These are phyloP conservation scores for Glyptemys insculpta DNA, from an alignment of 2,797 vertebrate species.

Conservation along the genomic window DNA sequence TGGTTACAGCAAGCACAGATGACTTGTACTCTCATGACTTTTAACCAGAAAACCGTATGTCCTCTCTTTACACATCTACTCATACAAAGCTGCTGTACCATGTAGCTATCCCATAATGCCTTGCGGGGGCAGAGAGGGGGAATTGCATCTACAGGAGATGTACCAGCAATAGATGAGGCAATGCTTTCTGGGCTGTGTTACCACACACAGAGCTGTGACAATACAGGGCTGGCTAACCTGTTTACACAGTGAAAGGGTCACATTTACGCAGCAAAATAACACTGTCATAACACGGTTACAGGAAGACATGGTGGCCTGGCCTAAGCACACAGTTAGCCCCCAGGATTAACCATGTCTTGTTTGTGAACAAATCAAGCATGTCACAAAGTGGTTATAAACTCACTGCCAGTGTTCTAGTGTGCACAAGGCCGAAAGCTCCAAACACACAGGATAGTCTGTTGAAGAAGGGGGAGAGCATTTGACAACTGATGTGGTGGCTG, in stretches of 20 bases:
- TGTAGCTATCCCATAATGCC: background rate
- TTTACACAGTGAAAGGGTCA: background rate
- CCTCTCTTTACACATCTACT: background rate
- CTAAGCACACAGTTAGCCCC: background rate
- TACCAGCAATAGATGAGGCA: background rate
- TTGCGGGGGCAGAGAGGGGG: background rate
- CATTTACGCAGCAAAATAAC: background rate
- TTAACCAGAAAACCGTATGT: background rate
- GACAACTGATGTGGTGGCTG: background rate
- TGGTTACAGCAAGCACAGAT: background rate
- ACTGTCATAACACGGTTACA: background rate
- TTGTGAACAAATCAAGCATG: background rate
- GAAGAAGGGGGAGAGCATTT: background rate
- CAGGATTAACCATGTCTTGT: background rate
- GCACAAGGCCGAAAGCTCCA: accelerated
- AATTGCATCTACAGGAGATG: background rate
- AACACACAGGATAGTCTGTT: background rate
- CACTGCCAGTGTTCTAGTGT: background rate
- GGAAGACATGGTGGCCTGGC: background rate
- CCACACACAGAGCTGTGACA: background rate
- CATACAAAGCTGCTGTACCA: background rate
- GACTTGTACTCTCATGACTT: background rate
- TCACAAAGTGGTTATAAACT: background rate
- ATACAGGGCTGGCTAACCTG: background rate
- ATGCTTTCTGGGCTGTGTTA: background rate